Evolutionary conservation across 2,888 invertebrate genomes (phyloP), one percentile per base, ranked within the genome.

Genomic region (Cartodere bifasciata): DNA sequence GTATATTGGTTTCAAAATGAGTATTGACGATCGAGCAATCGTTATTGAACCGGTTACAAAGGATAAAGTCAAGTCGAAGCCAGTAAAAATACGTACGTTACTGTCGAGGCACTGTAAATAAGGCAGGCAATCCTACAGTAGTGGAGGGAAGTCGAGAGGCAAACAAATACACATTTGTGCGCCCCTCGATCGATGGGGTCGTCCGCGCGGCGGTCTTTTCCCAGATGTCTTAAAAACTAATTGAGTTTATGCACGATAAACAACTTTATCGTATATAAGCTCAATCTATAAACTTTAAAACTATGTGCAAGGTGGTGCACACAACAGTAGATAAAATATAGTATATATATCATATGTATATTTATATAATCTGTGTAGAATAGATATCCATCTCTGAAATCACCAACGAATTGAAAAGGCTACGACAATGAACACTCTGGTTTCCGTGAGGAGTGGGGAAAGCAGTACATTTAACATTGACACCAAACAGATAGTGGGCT

Each of bases 91-190:
- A 60, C 55, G 47, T 50, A 60, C 58, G 55, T 59, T n/a, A 58
- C 58, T 59, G 57, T 60, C 58, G 55, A 79, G 79, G 79, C 79
- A 79, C 79, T 77, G 78, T 75, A 74, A 75, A 72, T 77, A 79
- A 79, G 79, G 79, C 79, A 79, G 79, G 79, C 79, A 78, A 67
- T 60, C 54, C 78, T 79, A 79, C 77, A 77, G 73, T 76, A 76
- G 71, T 61, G 65, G 64, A 64, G 70, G 70, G 69, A 68, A 68
- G n/a, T n/a, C n/a, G n/a, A n/a, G n/a, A n/a, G n/a, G n/a, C n/a
- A n/a, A n/a, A n/a, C n/a, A n/a, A n/a, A n/a, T n/a, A n/a, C n/a
- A n/a, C n/a, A n/a, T n/a, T n/a, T n/a, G n/a, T n/a, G n/a, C n/a
- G n/a, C n/a, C n/a, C n/a, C n/a, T n/a, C n/a, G n/a, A n/a, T n/a